Evolutionary conservation across 2,888 invertebrate genomes (phyloP).

Genomic region (Tetragnatha montana): DNA sequence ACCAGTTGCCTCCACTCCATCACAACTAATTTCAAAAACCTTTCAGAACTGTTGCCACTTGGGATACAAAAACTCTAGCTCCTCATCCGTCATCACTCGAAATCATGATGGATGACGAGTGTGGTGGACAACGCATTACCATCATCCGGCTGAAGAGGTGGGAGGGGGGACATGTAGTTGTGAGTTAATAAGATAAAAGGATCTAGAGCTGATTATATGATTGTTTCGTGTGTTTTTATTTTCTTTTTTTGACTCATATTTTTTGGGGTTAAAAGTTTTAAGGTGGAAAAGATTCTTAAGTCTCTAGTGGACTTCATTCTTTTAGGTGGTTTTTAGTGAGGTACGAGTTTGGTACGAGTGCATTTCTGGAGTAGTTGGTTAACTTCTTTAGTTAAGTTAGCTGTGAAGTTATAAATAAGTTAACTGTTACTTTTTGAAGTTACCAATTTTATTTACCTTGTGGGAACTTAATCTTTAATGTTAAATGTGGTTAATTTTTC

Average conservation of each 20-base stretch:
- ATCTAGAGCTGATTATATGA: background rate
- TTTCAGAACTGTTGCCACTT: slow-evolving; percentile 16
- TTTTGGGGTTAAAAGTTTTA: background rate
- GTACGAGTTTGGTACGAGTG: too few species aligned
- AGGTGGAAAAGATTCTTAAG: background rate
- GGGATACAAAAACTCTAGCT: slow-evolving; percentile 18
- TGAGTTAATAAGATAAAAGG: slow-evolving; percentile 33
- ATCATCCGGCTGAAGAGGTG: background rate
- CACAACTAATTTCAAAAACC: slow-evolving; percentile 15
- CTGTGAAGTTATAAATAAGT: too few species aligned
- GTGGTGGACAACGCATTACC: slow-evolving; percentile 15
- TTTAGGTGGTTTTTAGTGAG: too few species aligned
- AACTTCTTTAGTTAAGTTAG: too few species aligned
- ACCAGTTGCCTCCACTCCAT: background rate
- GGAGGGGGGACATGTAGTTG: background rate
- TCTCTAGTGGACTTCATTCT: background rate
- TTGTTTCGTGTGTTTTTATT: background rate
- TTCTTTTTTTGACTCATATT: background rate
- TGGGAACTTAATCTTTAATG: too few species aligned
- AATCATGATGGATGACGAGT: slow-evolving; percentile 36
- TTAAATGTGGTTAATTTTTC: too few species aligned
- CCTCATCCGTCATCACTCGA: slow-evolving; percentile 32
- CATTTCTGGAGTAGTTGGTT: too few species aligned
- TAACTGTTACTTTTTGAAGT: too few species aligned
- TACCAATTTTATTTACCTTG: too few species aligned